A percentile compares a stretch with the other conserved stretches of the same genome.
phyloP scores from a whole-genome alignment of 2,797 vertebrate species.

The Eulemur albifrons region DNA sequence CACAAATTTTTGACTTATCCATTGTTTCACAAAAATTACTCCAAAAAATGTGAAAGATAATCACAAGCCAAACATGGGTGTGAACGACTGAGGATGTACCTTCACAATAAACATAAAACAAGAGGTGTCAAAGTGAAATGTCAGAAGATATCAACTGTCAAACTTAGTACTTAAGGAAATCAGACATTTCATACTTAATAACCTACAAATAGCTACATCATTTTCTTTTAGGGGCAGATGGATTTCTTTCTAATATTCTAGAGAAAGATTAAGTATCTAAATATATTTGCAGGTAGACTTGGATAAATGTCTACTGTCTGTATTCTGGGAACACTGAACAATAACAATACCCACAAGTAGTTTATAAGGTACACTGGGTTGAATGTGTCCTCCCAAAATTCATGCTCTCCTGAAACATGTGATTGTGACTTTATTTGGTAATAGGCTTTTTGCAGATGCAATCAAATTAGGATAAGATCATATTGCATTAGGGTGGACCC shows the following conservation, averaged over 20 bases:
- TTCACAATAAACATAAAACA: no score
- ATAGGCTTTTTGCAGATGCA: not conserved
- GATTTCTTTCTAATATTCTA: not conserved
- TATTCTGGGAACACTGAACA: not conserved
- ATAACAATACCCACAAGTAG: not conserved
- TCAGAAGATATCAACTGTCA: no score
- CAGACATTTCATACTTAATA: no score
- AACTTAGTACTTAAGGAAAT: no score
- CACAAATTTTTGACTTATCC: no score
- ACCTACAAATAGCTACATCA: not conserved
- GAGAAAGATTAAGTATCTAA: not conserved
- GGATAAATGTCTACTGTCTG: not conserved
- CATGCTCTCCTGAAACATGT: not conserved
- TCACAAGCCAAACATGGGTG: no score
- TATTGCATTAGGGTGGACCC: not conserved
- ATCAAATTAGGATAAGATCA: not conserved
- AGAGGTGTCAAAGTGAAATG: no score
- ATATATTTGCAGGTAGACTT: not conserved
- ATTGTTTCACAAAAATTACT: no score
- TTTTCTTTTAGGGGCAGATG: not conserved
- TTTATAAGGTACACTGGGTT: not conserved
- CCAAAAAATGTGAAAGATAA: no score
- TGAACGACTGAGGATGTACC: no score
- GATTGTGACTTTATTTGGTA: not conserved
- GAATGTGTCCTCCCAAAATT: not conserved